Base-by-base conservation (phyloP, 2,888 invertebrate genomes). In the Busseola fusca region DNA sequence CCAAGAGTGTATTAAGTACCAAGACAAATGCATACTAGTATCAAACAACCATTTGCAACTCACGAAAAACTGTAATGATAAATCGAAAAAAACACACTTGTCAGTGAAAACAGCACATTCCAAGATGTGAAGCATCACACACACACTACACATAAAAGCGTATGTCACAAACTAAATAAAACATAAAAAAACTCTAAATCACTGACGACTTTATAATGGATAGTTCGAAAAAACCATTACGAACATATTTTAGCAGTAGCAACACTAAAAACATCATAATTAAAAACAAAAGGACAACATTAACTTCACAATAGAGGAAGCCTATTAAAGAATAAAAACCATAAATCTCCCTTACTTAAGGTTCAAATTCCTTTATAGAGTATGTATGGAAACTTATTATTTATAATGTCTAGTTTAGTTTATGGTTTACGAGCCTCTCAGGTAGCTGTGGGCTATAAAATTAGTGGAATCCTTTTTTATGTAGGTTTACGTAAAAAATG, bases 371-470 rank as follows among this genome's bases (percentile, higher is more conserved):
- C 42, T 9, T 25, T 69, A 45, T 3, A 7, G 12, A n/a, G 37
- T 37, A 18, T 25, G 30, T 63, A 58, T 62, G 50, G 45, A 40
- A 57, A 63, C 74, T 63, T 69, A 73, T 80, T 82, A 73, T 80
- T 68, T 82, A 82, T 78, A 65, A 82, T 82, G 66, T 57, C 48
- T 65, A 71, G 70, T 73, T 67, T 67, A 54, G 40, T 74, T 60
- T 65, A 80, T 80, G 50, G 78, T 76, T 78, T 82, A 82, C 74
- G 80, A 75, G 69, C 69, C 65, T 69, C 80, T 81, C 87, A 87
- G 86, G 85, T 86, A 86, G 87, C 81, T 62, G 67, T 60, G 68
- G 70, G 85, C 75, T 76, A 85, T 87, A 86, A 87, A 87, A 86
- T 86, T 87, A 74, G 87, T 84, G 48, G 67, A 76, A 77, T 74